Base-by-base conservation (phyloP, 2,797 vertebrate species). In the Hoplostethus mediterraneus region DNA sequence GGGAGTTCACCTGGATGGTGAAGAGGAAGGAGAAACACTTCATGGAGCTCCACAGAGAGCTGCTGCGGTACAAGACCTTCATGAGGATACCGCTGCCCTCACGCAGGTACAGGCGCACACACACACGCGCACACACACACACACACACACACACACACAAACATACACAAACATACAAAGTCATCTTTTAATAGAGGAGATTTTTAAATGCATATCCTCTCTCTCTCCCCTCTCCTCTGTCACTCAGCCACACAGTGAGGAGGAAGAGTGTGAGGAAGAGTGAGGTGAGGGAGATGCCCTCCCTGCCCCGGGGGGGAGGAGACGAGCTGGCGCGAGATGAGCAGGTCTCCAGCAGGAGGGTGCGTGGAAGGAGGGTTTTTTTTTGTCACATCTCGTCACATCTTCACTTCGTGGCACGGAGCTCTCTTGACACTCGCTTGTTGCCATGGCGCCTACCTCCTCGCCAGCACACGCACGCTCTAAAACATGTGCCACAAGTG, bases 1-100 rank as follows among this genome's bases (percentile, higher is more conserved):
- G 97, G 0, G 97, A 97, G 83, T 99, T 99, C 71, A 96, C 92
- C 40, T 99, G 98, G 98, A 68, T 96, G 44, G 95, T 99, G 7
- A 99, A 98, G 90, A 96, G 96, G 87, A 99, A 99, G 88, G 97
- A 96, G 93, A 99, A 97, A 67, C 97, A 99, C 88, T 99, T 99
- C 83, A 87, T 98, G 88, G 98, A 99, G 51, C 94, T 99, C 30
- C 98, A 99, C 89, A 94, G 96, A 91, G 98, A 99, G 82, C 94
- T 99, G 72, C 92, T 97, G 69, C 95, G 96, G n/a, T 99, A 98
- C 88, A 99, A 99, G 94, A 96, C 97, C 77, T 95, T 99, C 0
- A 95, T 98, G 80, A 96, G 96, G 86, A 98, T 99, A 64, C 97
- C 97, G 0, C 94, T 99, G 88, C 97, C 97, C 10, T 96, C 96